These are phyloP conservation scores for Ailurus styani DNA, from an alignment of 2,113 vertebrate genomes.

Conservation along the genomic window DNA sequence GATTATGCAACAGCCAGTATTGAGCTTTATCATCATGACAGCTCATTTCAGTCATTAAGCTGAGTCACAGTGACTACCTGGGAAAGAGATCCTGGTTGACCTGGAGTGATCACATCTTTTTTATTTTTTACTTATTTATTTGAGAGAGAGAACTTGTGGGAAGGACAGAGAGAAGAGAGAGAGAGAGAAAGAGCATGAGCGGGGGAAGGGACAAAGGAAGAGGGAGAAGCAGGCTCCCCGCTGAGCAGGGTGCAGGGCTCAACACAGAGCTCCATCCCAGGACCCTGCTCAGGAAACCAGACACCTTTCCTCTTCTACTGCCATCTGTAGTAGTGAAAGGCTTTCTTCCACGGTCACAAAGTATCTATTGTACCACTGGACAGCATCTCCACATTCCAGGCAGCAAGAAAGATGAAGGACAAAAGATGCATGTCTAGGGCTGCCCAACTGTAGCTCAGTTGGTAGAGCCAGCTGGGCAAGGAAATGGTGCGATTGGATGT, in stretches of 20 bases:
- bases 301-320: background rate
- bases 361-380: background rate
- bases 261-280: background rate
- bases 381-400: background rate
- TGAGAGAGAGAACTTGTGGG: background rate
- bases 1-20: background rate
- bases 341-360: background rate
- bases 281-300: background rate
- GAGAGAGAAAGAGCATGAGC: background rate
- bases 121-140: background rate
- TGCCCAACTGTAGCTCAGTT: background rate
- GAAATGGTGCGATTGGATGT: background rate
- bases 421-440: background rate
- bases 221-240: background rate
- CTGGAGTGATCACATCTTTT: background rate
- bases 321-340: background rate
- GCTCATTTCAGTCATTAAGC: background rate
- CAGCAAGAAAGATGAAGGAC: background rate
- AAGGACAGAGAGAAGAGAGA: no score
- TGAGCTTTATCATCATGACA: background rate
- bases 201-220: background rate
- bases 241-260: background rate
- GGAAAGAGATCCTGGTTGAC: background rate
- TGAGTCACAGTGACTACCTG: background rate
- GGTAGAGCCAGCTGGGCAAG: background rate